These are phyloP conservation scores for Lottia scabra DNA, from an alignment of 2,888 invertebrate genomes.

Conservation along the genomic window DNA sequence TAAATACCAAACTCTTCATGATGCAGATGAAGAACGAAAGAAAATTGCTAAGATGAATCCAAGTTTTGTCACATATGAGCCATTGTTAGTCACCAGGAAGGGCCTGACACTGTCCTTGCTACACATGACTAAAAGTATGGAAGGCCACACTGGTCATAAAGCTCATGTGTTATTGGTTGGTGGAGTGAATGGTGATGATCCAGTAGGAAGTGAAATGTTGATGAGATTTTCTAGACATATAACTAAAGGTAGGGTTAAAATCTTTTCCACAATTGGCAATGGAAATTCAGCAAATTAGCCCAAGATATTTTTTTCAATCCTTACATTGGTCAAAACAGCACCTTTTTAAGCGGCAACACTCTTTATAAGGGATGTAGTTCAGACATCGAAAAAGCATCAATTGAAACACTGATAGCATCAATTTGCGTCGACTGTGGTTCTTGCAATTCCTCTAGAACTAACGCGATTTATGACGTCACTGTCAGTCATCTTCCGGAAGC, in stretches of 20 bases:
- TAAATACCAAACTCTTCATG: slow-evolving; percentile 77
- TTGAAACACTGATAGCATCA: too few species aligned
- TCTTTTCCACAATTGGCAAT: too few species aligned
- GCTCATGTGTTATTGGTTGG: slow-evolving; percentile 87
- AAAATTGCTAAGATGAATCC: slow-evolving; percentile 33
- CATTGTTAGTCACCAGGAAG: slow-evolving; percentile 36
- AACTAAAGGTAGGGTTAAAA: slow-evolving; percentile 68
- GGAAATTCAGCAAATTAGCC: too few species aligned
- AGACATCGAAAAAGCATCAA: too few species aligned
- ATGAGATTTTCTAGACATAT: slow-evolving; percentile 81
- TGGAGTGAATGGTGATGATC: slow-evolving; percentile 72
- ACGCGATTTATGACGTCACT: too few species aligned
- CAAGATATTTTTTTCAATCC: too few species aligned
- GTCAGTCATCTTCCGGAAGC: too few species aligned
- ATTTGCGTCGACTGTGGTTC: too few species aligned
- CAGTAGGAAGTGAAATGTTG: slow-evolving; percentile 62
- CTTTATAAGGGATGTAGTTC: too few species aligned
- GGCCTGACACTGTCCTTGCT: slow-evolving; percentile 43
- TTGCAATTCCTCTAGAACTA: too few species aligned
- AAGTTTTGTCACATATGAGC: slow-evolving; percentile 23
- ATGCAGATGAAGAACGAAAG: slow-evolving; percentile 73
- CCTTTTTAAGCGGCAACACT: too few species aligned
- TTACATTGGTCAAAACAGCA: too few species aligned
- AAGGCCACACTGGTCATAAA: slow-evolving; percentile 71
- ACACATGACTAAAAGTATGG: slow-evolving; percentile 42